Conservation (phyloP, 1,140 invertebrate species). For the Pantala flavescens region DNA sequence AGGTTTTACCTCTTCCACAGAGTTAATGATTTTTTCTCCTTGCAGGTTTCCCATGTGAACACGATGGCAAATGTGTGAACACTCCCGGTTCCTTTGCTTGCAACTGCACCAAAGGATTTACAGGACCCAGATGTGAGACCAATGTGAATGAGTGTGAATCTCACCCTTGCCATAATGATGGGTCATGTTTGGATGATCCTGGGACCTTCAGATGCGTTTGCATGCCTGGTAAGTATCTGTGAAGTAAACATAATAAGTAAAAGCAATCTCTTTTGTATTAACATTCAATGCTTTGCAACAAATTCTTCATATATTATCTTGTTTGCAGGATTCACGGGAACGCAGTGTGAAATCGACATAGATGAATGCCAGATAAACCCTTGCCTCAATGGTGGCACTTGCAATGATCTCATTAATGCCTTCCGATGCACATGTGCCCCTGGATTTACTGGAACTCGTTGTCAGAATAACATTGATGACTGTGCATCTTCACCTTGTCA, state of each 20-base stretch:
- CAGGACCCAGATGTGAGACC: conserved; percentile 80
- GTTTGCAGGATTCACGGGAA: conserved; percentile 72
- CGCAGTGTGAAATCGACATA: conserved; percentile 82
- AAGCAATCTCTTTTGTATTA: neutral
- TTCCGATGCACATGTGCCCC: conserved; percentile 76
- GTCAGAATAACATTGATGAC: conserved; percentile 84
- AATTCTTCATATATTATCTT: conserved; percentile 14
- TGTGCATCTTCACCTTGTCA: conserved; percentile 74
- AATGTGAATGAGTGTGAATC: conserved; percentile 92
- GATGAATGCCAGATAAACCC: conserved; percentile 82
- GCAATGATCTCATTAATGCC: conserved; percentile 75
- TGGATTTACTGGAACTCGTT: conserved; percentile 74
- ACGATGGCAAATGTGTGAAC: conserved; percentile 88
- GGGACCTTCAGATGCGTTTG: conserved; percentile 90
- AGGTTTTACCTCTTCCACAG: too few relatives aligned
- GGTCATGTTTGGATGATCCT: conserved; percentile 88
- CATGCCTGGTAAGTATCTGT: conserved; percentile 74
- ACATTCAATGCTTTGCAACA: neutral
- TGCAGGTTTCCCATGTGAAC: conserved; percentile 77
- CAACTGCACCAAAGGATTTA: conserved; percentile 86
- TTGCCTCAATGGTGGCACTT: conserved; percentile 75
- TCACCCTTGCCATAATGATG: conserved; percentile 87
- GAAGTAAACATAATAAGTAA: neutral
- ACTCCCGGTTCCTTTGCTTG: conserved; percentile 87
- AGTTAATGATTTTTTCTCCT: conserved; percentile 19